Percentiles rank a stretch among this genome's conserved stretches.
Evolutionary conservation across 2,888 invertebrate species (phyloP).

Genomic region (Heliconius cydno): DNA sequence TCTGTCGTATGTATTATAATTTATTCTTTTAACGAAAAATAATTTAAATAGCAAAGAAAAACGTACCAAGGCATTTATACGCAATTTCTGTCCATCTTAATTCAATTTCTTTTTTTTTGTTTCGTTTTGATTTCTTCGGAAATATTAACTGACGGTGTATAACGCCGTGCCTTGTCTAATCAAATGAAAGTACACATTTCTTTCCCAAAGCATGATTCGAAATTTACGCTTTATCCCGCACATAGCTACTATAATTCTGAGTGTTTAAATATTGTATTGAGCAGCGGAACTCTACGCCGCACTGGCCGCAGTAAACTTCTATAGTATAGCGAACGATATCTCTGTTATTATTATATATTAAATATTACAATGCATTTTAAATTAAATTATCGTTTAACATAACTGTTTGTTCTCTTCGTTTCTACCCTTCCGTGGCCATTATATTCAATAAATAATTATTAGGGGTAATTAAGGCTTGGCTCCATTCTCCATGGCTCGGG

Average conservation of each 20-base stretch:
- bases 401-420: constrained; percentile 1
- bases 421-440: not conserved
- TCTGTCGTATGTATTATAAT: not conserved
- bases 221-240: too few relatives aligned
- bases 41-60: not conserved
- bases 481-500: constrained; percentile 6
- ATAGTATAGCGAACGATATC: not conserved
- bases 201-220: too few relatives aligned
- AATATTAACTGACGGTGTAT: too few relatives aligned
- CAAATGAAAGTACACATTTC: too few relatives aligned
- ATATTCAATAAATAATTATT: constrained; percentile 18
- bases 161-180: too few relatives aligned
- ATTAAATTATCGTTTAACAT: not conserved
- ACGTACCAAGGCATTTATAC: not conserved
- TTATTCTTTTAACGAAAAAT: constrained; percentile 1
- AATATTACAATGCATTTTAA: not conserved
- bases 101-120: not conserved
- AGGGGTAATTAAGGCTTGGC: constrained; percentile 15
- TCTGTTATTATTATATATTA: not conserved
- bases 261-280: not conserved
- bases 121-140: not conserved
- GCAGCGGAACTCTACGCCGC: not conserved
- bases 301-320: not conserved
- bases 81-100: not conserved
- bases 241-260: too few relatives aligned